Percentiles rank a stretch among this genome's conserved stretches.
These are phyloP conservation scores for Sinotaia quadrata DNA, from an alignment of 2,888 invertebrate species.

Conservation along the genomic window DNA sequence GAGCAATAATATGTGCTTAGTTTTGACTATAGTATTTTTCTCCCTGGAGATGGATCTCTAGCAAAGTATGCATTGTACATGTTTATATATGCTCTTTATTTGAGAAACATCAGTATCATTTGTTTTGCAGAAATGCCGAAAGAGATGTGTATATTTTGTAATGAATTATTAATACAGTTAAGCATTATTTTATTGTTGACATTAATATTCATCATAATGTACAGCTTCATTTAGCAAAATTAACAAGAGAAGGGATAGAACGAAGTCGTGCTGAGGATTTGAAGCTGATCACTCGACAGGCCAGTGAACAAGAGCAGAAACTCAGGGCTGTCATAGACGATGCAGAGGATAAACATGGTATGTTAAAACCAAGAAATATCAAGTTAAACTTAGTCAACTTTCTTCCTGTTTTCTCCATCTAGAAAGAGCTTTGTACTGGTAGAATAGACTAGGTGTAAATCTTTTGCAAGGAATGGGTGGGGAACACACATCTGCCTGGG, in stretches of 20 bases:
- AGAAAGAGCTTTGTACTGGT: background rate
- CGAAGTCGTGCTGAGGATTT: conserved; percentile 63
- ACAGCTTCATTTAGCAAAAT: conserved; percentile 65
- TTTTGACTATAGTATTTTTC: too few relatives aligned
- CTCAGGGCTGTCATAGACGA: conserved; percentile 60
- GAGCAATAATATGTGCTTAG: too few relatives aligned
- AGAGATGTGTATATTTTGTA: too few relatives aligned
- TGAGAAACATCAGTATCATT: too few relatives aligned
- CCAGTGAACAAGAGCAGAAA: conserved; percentile 65
- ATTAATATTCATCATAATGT: too few relatives aligned
- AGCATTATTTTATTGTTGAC: too few relatives aligned
- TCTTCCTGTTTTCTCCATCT: background rate
- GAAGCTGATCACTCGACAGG: conserved; percentile 55
- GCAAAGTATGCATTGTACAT: too few relatives aligned
- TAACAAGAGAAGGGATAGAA: conserved; percentile 67
- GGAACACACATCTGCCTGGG: background rate
- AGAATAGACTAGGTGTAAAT: background rate
- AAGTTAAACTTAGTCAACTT: background rate
- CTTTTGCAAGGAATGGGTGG: background rate
- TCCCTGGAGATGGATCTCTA: too few relatives aligned
- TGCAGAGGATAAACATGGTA: conserved; percentile 64
- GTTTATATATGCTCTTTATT: too few relatives aligned
- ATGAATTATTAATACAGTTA: too few relatives aligned
- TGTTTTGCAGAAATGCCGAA: too few relatives aligned
- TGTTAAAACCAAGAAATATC: conserved; percentile 25